Base-by-base conservation (phyloP, 1,140 invertebrate species). In the Rhopalosiphum maidis region DNA sequence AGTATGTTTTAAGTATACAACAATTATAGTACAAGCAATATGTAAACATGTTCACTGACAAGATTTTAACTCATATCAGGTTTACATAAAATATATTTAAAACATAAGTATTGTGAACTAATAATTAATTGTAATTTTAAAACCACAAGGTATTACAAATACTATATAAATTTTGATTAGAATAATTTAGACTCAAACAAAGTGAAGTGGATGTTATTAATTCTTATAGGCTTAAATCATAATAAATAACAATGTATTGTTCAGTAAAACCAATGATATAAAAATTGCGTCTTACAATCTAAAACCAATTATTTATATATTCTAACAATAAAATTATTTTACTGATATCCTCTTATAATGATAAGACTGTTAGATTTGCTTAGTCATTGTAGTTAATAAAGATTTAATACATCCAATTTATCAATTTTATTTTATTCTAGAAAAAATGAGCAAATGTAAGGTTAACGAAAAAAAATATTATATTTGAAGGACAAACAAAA, bases 351-450 rank as follows among this genome's bases (percentile, higher is more conserved):
- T 90, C 5, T 22, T 54, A 55, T 25, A 41, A 18, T 41, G 51
- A 55, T 90, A 90, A 68, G 35, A 90, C 54, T 30, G 37, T 25
- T 30, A 54, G 35, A 89, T 7, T 60, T 60, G 25, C n/a, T 90
- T 90, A 90, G 89, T 90, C 89, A 90, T 68, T 68, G 15, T 43
- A 41, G n/a, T n/a, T 23, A 90, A 41, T n/a, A 41, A 90, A 90
- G 11, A 90, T 89, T 89, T 35, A 90, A 37, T 60, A 90, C 4
- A 87, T 48, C 35, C 22, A 18, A 87, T 22, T 46, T 46, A 87
- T 87, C 37, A 41, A 30, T 43, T 86, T 86, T 46, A 21, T 43
- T 86, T 46, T 46, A 7, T 86, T 86, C 25, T 46, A 86, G 83
- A 46, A 86, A 86, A 86, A n/a, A 43, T 77, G 60, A 77, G 60